These are phyloP conservation scores for Cydia pomonella DNA, from an alignment of 1,140 invertebrate genomes.

Conservation along the genomic window DNA sequence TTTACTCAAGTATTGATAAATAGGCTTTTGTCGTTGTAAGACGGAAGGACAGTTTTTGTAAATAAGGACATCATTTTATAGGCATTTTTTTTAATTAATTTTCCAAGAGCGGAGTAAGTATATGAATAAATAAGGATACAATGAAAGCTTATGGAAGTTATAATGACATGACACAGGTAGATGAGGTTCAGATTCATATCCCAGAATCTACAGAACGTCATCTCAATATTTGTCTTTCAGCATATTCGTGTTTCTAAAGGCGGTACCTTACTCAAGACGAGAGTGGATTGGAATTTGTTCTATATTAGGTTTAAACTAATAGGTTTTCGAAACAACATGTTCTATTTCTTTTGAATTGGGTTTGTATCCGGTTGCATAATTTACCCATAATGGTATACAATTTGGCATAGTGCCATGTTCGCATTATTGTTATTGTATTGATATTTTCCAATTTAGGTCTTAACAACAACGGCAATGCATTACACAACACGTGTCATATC, in stretches of 20 bases:
- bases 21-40: slow-evolving; percentile 3
- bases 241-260: neutral
- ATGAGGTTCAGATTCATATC: neutral
- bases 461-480: too few species aligned
- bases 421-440: too few species aligned
- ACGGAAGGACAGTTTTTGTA: slow-evolving; percentile 17
- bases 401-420: too few species aligned
- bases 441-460: too few species aligned
- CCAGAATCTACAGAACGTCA: neutral
- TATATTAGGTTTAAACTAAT: too few species aligned
- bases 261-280: too few species aligned
- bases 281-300: too few species aligned
- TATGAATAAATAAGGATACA: neutral
- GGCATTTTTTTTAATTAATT: neutral
- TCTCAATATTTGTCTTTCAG: neutral
- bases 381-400: too few species aligned
- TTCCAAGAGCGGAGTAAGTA: neutral
- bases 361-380: too few species aligned
- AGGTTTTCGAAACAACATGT: too few species aligned
- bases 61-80: neutral
- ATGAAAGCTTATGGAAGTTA: neutral
- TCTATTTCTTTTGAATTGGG: too few species aligned
- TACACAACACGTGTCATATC: neutral
- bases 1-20: slow-evolving; percentile 12
- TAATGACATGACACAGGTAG: neutral